Conservation (phyloP, 2,113 vertebrate genomes). For the Misgurnus anguillicaudatus region DNA sequence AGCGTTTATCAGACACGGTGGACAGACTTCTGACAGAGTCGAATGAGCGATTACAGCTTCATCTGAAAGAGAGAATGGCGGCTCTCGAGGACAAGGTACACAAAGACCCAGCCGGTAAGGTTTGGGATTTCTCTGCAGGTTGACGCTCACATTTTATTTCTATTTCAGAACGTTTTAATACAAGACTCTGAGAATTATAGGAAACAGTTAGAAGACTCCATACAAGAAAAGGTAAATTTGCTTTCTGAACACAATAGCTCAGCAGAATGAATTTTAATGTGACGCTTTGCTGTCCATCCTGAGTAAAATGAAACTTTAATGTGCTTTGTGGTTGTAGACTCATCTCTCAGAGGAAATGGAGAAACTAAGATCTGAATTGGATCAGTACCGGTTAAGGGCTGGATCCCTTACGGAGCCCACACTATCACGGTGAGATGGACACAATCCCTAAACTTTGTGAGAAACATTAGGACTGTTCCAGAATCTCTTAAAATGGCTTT, state of each 20-base stretch:
- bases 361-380: slow-evolving; percentile 91
- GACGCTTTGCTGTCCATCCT: neutral
- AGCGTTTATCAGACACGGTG: slow-evolving; percentile 94
- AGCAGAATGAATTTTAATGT: neutral
- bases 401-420: slow-evolving; percentile 94
- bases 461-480: neutral
- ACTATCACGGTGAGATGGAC: slow-evolving; percentile 83
- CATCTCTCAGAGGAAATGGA: slow-evolving; percentile 94
- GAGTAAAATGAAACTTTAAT: slow-evolving; percentile 17
- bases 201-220: slow-evolving; percentile 96
- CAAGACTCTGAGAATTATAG: slow-evolving; percentile 96
- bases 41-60: slow-evolving; percentile 94
- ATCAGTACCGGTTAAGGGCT: slow-evolving; percentile 89
- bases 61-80: slow-evolving; percentile 97
- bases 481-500: neutral
- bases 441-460: neutral
- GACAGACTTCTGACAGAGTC: slow-evolving; percentile 96
- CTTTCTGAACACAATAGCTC: neutral
- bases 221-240: slow-evolving; percentile 92
- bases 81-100: slow-evolving; percentile 95
- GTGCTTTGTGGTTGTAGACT: slow-evolving; percentile 73
- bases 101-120: neutral
- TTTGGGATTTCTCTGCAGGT: neutral
- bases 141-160: neutral
- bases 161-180: slow-evolving; percentile 89